Evolutionary conservation across 2,113 vertebrate genomes (phyloP).

Genomic region (Copsychus sechellarum): DNA sequence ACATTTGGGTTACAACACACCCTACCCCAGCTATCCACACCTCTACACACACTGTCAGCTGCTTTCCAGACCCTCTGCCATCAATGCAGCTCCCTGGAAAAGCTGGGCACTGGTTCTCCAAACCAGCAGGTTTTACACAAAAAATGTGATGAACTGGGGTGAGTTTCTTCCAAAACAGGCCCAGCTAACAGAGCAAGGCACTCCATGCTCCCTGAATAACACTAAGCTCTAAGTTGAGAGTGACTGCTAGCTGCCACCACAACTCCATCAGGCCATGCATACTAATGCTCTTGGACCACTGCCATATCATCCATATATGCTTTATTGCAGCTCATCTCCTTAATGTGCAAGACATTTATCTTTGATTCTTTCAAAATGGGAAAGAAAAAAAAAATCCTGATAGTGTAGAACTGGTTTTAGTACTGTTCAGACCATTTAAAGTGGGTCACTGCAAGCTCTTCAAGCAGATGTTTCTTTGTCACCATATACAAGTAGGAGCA

Average conservation of each 20-base stretch:
- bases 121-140: not conserved
- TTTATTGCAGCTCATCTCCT: slow-evolving; percentile 55
- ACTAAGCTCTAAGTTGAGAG: not conserved
- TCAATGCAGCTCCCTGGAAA: not conserved
- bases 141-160: not conserved
- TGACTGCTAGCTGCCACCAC: slow-evolving; percentile 37
- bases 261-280: not conserved
- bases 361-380: slow-evolving; percentile 45
- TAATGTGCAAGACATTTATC: slow-evolving; percentile 45
- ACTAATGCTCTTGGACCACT: slow-evolving; percentile 43
- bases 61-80: not conserved
- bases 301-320: slow-evolving; percentile 42
- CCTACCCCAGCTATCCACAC: accelerated
- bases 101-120: not conserved
- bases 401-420: not conserved
- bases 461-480: slow-evolving; percentile 23
- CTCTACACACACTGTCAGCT: not conserved
- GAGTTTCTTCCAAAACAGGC: not conserved
- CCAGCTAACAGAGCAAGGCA: not conserved
- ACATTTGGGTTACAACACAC: accelerated
- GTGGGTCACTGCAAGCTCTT: not conserved
- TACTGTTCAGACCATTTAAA: not conserved
- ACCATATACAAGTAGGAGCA: not conserved
- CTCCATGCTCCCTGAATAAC: not conserved
- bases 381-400: not conserved